Base-by-base conservation (phyloP, 2,888 invertebrate genomes). In the Melieria omissa region DNA sequence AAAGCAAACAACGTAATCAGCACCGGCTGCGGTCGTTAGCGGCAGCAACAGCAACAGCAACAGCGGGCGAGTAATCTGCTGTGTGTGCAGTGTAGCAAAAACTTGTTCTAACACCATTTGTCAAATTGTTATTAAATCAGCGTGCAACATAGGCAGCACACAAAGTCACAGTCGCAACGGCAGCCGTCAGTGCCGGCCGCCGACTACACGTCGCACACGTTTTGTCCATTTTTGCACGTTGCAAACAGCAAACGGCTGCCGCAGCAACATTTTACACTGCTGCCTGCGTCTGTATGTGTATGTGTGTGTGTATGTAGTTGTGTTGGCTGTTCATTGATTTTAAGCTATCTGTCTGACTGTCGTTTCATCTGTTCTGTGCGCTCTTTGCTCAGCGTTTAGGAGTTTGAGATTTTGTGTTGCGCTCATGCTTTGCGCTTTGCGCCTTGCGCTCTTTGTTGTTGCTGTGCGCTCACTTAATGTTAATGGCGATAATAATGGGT, bases 401-500 rank as follows among this genome's bases (percentile, higher is more conserved):
- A 29, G 29, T 29, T 29, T 29, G 29, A 29, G 29, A 52, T 12
- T 14, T 52, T 52, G 52, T 52, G 52, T 29, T 29, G 29, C 29
- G 29, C 29, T 29, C 29, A 29, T 29, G 29, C 29, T 29, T 29
- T 14, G 12, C 52, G 29, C 29, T 29, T 29, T 14, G 12, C 52
- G 14, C 52, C 52, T 5, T 52, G 8, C 10, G 5, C 52, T 52
- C 52, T 52, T 5, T 49, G 49, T 49, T 49, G 49, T 49, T 14
- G 12, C 29, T 45, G 14, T 61, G 54, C 52, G 49, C 64, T n/a
- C 5, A 14, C 14, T 14, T 52, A 52, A 52, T 10, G 29, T 55
- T 65, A 55, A 65, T 65, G 65, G 65, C 65, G 65, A 65, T 65
- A 65, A 65, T 65, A 55, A 65, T 65, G 65, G 65, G 65, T 65